phyloP scores from a whole-genome alignment of 2,113 vertebrate species.

The Charadrius vociferus region DNA sequence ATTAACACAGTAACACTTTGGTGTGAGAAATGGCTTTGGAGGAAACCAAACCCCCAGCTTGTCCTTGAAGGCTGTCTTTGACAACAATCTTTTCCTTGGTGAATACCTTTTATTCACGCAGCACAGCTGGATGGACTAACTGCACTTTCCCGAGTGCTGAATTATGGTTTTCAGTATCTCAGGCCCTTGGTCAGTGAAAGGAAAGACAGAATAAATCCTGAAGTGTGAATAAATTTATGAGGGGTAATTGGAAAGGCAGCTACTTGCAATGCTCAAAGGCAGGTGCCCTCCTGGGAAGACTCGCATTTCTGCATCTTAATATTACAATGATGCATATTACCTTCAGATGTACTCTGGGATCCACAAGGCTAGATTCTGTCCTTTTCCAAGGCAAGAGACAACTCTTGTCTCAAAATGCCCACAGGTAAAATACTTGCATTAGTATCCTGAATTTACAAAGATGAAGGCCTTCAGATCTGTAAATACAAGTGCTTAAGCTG shows the following conservation, averaged over 20 bases:
- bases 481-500: not conserved
- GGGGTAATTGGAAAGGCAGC: not conserved
- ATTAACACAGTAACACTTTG: not conserved
- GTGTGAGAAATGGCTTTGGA: not conserved
- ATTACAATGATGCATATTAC: not conserved
- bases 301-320: not conserved
- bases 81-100: not conserved
- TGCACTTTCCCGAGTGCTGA: not conserved
- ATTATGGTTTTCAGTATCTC: not conserved
- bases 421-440: not conserved
- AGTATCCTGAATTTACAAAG: not conserved
- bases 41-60: not conserved
- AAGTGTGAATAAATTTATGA: not conserved
- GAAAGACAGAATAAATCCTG: constrained; percentile 24
- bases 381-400: not conserved
- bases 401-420: not conserved
- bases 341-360: not conserved
- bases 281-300: not conserved
- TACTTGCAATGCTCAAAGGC: not conserved
- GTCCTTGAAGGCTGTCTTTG: not conserved
- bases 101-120: not conserved
- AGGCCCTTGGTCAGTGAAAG: not conserved
- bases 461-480: not conserved
- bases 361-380: not conserved
- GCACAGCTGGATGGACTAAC: not conserved